These are phyloP conservation scores for Parasteatoda tepidariorum DNA, from an alignment of 1,140 invertebrate species.

Conservation along the genomic window DNA sequence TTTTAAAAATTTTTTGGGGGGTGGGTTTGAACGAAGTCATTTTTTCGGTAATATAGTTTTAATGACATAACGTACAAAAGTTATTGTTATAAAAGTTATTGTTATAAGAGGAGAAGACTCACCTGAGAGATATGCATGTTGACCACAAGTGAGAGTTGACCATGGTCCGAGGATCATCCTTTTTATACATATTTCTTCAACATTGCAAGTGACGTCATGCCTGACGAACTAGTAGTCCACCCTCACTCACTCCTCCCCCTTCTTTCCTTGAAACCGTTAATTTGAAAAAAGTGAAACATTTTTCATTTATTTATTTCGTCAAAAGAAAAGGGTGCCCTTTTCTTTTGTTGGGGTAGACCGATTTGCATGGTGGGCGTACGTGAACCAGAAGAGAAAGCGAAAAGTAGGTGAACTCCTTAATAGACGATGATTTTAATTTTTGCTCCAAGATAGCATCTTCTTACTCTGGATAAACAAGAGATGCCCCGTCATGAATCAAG, in stretches of 20 bases:
- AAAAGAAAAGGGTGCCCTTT: not conserved
- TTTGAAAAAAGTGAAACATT: not conserved
- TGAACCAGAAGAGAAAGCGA: not conserved
- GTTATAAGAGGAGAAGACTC: not conserved
- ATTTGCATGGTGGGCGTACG: not conserved
- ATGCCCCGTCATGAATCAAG: too few relatives aligned
- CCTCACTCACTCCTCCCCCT: not conserved
- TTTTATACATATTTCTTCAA: not conserved
- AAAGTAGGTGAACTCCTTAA: not conserved
- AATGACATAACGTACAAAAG: not conserved
- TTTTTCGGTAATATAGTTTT: not conserved
- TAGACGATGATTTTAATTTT: not conserved
- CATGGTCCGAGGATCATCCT: not conserved
- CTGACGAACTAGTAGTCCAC: not conserved
- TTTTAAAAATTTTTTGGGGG: not conserved
- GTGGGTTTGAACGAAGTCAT: not conserved
- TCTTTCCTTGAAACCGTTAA: not conserved
- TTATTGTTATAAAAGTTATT: not conserved
- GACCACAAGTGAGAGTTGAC: not conserved
- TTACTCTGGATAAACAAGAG: too few relatives aligned
- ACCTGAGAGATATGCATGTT: not conserved
- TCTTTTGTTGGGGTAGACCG: not conserved
- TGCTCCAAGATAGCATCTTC: not conserved
- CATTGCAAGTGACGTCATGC: not conserved
- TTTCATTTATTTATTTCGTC: not conserved